Evolutionary conservation across 2,888 invertebrate species (phyloP), one percentile per base, ranked within the genome.

Genomic region (Galerucella nymphaeae): DNA sequence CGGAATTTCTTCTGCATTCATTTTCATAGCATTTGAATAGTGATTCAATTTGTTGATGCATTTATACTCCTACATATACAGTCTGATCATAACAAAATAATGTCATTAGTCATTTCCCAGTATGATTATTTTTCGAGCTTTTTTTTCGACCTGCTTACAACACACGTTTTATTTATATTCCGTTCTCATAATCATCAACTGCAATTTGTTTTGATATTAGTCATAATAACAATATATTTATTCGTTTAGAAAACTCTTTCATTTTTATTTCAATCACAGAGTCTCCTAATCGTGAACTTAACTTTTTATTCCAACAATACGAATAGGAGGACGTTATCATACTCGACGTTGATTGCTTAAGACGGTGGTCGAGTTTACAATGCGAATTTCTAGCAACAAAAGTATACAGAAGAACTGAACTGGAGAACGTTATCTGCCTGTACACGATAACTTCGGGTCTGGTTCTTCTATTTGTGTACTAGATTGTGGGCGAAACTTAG

Each of bases 1-100:
- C 48, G 6, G n/a, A 48, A 14, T 48, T 48, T 48, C 48, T 48
- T 48, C n/a, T 48, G 48, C 13, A 14, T 48, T n/a, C n/a, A 48
- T 48, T 48, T 48, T 48, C 48, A 48, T 48, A n/a, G n/a, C 14
- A 48, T 48, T 48, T 48, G 48, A 48, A 48, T 48, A 48, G 48
- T 48, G 48, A 48, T 48, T 48, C 48, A 48, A 48, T 48, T 48
- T 48, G n/a, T 48, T 48, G 48, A 6, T 48, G 48, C 48, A 48
- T 48, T 48, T n/a, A 48, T 48, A 48, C 14, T n/a, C 48, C 48
- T 48, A 14, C 14, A n/a, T 48, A 48, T 48, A n/a, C n/a, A 14
- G 48, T 48, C 48, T 48, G 48, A 48, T 48, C 48, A 48, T 48
- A 48, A 48, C 48, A 48, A 48, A 48, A n/a, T 48, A n/a, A 48